Evolutionary conservation across 2,888 invertebrate species (phyloP).

Genomic region (Holacanthella duospinosa): DNA sequence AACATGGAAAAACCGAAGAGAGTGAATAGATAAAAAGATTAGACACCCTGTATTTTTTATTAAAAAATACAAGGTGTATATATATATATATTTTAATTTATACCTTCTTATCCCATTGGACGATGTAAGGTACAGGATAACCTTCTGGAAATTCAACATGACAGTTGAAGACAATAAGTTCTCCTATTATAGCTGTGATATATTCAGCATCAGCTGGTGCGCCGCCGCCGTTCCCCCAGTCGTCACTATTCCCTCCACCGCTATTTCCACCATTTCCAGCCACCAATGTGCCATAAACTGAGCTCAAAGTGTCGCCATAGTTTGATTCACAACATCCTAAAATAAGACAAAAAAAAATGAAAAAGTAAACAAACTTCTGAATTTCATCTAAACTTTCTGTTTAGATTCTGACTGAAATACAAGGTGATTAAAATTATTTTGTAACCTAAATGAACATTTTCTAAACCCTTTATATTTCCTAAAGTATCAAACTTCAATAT

Average conservation of each 20-base stretch:
- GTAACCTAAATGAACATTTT: too few species aligned
- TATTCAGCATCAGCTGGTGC: constrained; percentile 65
- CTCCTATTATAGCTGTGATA: constrained; percentile 93
- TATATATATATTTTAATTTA: constrained; percentile 40
- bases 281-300: constrained; percentile 35
- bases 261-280: constrained; percentile 31
- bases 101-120: constrained; percentile 99
- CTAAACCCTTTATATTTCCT: too few species aligned
- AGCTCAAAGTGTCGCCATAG: constrained; percentile 32
- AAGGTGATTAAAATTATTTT: too few species aligned
- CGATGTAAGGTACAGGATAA: constrained; percentile 91
- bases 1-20: too few species aligned
- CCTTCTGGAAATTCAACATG: constrained; percentile 94
- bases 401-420: too few species aligned
- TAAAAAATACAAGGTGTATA: too few species aligned
- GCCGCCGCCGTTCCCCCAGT: constrained; percentile 34
- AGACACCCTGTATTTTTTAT: too few species aligned
- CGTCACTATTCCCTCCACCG: constrained; percentile 30
- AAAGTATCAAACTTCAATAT: too few species aligned
- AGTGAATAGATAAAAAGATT: neutral
- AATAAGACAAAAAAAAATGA: constrained; percentile 10
- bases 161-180: constrained; percentile 95
- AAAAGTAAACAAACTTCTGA: neutral
- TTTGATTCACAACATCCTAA: constrained; percentile 37
- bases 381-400: neutral